A percentile compares a stretch with the other conserved stretches of the same genome.
These are phyloP conservation scores for Ectropis grisescens DNA, from an alignment of 1,140 invertebrate genomes.

Conservation along the genomic window DNA sequence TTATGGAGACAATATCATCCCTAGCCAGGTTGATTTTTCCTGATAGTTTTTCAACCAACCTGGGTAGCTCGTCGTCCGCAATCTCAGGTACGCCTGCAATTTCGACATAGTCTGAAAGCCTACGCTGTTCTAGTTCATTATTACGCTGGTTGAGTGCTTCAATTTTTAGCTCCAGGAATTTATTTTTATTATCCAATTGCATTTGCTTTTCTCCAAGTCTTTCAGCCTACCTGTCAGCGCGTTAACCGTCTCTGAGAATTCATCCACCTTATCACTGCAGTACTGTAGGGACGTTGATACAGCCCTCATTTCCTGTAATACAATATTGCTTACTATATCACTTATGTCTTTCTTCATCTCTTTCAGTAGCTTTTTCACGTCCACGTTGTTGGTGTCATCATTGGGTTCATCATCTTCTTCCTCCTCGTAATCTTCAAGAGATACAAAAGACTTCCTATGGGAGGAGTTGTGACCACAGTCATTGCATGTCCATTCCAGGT, in stretches of 20 bases:
- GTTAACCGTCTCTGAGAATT: slow-evolving; percentile 2
- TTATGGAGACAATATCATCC: slow-evolving; percentile 3
- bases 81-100: slow-evolving; percentile 7
- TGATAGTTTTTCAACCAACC: slow-evolving; percentile 3
- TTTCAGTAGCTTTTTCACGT: slow-evolving; percentile 6
- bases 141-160: slow-evolving; percentile 9
- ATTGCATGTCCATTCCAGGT: slow-evolving; percentile 9
- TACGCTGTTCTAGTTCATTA: slow-evolving; percentile 7
- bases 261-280: slow-evolving; percentile 11
- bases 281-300: slow-evolving; percentile 4
- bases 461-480: slow-evolving; percentile 3
- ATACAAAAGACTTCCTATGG: slow-evolving; percentile 2
- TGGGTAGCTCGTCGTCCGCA: background rate
- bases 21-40: slow-evolving; percentile 3
- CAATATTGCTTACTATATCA: slow-evolving; percentile 5
- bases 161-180: slow-evolving; percentile 4
- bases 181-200: slow-evolving; percentile 9
- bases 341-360: slow-evolving; percentile 10
- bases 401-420: slow-evolving; percentile 2
- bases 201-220: slow-evolving; percentile 9
- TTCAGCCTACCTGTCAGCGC: slow-evolving; percentile 2
- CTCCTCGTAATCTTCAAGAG: slow-evolving; percentile 2
- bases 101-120: slow-evolving; percentile 7
- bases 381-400: too few species aligned
- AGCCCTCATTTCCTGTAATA: slow-evolving; percentile 5